phyloP scores from a whole-genome alignment of 2,797 vertebrate species.

The Sebastes matsubarae region DNA sequence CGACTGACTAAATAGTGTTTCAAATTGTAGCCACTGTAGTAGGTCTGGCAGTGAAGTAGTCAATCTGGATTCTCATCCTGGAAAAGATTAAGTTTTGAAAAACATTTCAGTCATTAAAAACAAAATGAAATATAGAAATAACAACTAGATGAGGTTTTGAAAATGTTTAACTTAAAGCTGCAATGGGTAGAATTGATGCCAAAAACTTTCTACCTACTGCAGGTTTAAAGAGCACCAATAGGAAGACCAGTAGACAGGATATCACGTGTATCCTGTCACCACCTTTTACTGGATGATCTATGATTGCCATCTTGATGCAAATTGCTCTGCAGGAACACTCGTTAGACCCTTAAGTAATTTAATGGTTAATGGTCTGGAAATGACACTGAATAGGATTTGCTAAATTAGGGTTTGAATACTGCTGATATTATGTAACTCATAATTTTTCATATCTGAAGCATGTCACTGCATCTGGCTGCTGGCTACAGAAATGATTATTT shows the following conservation, averaged over 20 bases:
- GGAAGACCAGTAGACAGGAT: not conserved
- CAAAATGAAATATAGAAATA: not conserved
- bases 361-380: slow-evolving; percentile 15
- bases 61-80: not conserved
- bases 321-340: not conserved
- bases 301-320: not conserved
- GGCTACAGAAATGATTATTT: not conserved
- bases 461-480: not conserved
- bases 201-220: too few species aligned
- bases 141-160: not conserved
- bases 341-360: slow-evolving; percentile 9
- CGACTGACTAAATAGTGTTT: not conserved
- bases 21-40: not conserved
- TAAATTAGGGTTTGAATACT: slow-evolving; percentile 2
- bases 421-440: not conserved
- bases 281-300: not conserved
- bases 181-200: too few species aligned
- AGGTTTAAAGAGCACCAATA: not conserved
- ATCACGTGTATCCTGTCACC: not conserved
- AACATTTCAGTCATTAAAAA: not conserved
- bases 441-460: not conserved
- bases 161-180: not conserved
- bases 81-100: not conserved
- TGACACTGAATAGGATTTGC: not conserved
- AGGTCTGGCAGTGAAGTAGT: not conserved